Evolutionary conservation across 2,797 vertebrate genomes (phyloP).

Genomic region (Brotula barbata): DNA sequence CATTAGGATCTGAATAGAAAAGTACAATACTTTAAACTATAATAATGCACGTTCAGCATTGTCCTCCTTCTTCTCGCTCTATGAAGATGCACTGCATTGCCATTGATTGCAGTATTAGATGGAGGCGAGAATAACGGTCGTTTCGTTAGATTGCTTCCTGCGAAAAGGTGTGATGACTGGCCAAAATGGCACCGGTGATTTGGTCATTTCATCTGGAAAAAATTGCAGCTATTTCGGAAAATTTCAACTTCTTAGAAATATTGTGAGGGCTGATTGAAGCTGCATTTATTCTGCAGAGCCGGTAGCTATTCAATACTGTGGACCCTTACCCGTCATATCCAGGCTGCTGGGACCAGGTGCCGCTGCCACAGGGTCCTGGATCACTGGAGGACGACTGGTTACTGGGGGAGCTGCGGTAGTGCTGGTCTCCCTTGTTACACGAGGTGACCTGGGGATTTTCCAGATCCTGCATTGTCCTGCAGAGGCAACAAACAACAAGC

Average conservation of each 20-base stretch:
- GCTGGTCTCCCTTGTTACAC: constrained; percentile 79
- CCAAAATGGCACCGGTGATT: constrained; percentile 47
- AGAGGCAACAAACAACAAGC: constrained; percentile 25
- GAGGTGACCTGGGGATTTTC: constrained; percentile 67
- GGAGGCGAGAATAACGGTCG: constrained; percentile 5
- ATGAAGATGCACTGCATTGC: neutral
- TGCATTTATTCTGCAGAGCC: constrained; percentile 44
- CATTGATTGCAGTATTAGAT: constrained; percentile 18
- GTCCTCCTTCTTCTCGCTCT: constrained; percentile 21
- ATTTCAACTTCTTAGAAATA: constrained; percentile 55
- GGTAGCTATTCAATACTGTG: neutral
- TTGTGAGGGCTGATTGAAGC: constrained; percentile 50
- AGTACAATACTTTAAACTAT: constrained; percentile 13
- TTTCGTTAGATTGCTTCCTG: constrained; percentile 36
- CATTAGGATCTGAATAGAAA: constrained; percentile 11
- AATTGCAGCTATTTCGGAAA: constrained; percentile 63
- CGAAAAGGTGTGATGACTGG: constrained; percentile 16
- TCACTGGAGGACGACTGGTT: constrained; percentile 98
- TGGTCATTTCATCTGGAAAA: constrained; percentile 55
- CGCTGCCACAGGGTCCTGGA: constrained; percentile 88
- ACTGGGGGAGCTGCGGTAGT: constrained; percentile 94
- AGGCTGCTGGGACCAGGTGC: constrained; percentile 92
- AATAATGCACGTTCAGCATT: constrained; percentile 23
- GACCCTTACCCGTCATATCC: constrained; percentile 87
- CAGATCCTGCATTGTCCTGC: constrained; percentile 66